Conservation (phyloP, 2,797 vertebrate genomes). For the Poecilia gillii region DNA sequence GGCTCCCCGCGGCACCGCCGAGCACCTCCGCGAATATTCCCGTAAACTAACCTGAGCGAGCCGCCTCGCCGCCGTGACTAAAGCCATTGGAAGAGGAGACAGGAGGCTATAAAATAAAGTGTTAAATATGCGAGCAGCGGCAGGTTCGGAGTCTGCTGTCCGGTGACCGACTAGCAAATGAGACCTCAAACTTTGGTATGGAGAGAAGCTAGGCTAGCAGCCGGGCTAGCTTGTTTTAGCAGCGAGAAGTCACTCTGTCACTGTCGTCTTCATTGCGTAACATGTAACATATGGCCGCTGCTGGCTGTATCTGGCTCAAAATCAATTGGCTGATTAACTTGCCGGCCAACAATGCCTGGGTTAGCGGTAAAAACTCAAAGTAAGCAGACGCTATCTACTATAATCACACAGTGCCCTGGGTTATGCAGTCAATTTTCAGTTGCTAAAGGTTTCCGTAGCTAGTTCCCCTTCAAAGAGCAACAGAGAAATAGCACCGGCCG, state of each 20-base stretch:
- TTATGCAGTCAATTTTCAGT: neutral
- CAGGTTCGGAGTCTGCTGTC: neutral
- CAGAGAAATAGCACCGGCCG: rapidly evolving
- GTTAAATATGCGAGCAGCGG: neutral
- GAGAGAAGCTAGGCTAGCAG: conserved; percentile 8
- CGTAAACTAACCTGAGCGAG: conserved; percentile 37
- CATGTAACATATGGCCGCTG: neutral
- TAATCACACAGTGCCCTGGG: neutral
- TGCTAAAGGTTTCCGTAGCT: neutral
- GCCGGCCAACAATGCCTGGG: neutral
- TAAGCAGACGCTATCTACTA: rapidly evolving
- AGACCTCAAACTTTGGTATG: neutral
- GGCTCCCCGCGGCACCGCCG: neutral
- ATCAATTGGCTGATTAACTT: neutral
- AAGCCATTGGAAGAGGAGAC: conserved; percentile 46
- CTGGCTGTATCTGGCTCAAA: neutral
- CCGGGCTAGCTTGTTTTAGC: conserved; percentile 44
- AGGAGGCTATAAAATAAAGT: no score
- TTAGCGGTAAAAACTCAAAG: neutral
- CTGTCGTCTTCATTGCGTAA: conserved; percentile 54
- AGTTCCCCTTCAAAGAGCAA: neutral
- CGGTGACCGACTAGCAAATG: neutral
- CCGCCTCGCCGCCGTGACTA: conserved; percentile 51
- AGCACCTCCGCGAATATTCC: conserved; percentile 24
- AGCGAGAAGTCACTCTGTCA: conserved; percentile 41